Conservation (phyloP, 2,888 invertebrate species). For the Diarsia rubi region DNA sequence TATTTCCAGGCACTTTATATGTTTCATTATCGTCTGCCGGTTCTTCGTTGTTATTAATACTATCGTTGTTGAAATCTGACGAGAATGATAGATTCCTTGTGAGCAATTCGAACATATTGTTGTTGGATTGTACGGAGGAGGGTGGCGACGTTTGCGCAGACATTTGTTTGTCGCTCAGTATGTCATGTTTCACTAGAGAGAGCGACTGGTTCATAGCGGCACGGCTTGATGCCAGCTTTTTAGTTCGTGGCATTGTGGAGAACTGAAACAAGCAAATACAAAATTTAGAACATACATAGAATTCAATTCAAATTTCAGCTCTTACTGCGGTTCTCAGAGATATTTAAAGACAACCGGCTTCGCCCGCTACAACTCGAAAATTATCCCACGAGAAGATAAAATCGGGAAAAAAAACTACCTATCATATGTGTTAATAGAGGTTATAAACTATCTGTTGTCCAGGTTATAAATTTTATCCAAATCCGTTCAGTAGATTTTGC, state of each 20-base stretch:
- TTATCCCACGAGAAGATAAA: no score
- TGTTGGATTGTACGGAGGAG: constrained; percentile 71
- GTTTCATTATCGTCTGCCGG: constrained; percentile 82
- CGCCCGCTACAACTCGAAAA: no score
- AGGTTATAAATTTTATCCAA: no score
- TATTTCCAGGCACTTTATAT: constrained; percentile 88
- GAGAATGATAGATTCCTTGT: constrained; percentile 88
- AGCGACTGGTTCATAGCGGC: constrained; percentile 83
- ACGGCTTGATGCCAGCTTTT: constrained; percentile 87
- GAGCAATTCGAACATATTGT: constrained; percentile 86
- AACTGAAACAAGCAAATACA: constrained; percentile 83
- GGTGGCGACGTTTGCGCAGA: constrained; percentile 71
- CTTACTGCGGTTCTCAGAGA: no score
- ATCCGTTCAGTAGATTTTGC: no score
- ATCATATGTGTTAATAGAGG: no score
- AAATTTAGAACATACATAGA: neutral
- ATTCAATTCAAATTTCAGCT: no score
- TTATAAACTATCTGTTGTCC: no score
- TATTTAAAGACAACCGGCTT: no score
- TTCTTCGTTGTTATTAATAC: constrained; percentile 86
- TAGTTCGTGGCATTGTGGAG: constrained; percentile 92
- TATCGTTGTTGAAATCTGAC: constrained; percentile 88
- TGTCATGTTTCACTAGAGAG: constrained; percentile 87
- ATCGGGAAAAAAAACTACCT: no score
- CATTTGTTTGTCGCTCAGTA: constrained; percentile 80